Evolutionary conservation across 2,888 invertebrate species (phyloP).

Genomic region (Rhyacophila evoluta): DNA sequence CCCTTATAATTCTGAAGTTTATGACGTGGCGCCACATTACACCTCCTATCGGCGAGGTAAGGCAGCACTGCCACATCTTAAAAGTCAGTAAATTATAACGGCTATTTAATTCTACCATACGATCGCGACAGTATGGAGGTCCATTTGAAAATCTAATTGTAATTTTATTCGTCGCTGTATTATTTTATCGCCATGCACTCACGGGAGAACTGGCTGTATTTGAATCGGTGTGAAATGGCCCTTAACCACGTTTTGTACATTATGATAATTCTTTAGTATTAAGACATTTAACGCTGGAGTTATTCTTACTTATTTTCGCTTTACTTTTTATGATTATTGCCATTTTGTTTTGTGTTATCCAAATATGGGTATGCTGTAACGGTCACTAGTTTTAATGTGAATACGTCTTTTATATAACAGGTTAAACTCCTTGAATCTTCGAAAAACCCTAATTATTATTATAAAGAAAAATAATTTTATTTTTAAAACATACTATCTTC

Average conservation of each 20-base stretch:
- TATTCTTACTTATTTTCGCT: too few species aligned
- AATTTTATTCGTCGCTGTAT: neutral
- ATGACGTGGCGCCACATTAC: slow-evolving; percentile 14
- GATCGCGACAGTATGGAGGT: neutral
- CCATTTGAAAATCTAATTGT: neutral
- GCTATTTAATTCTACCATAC: neutral
- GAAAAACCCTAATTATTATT: too few species aligned
- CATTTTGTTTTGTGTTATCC: too few species aligned
- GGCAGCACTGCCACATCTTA: neutral
- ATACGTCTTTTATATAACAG: too few species aligned
- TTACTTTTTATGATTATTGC: too few species aligned
- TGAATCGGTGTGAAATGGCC: neutral
- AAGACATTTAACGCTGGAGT: too few species aligned
- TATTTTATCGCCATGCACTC: slow-evolving; percentile 10
- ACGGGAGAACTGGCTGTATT: neutral
- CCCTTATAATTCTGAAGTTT: neutral
- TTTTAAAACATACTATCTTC: too few species aligned
- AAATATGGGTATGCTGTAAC: too few species aligned
- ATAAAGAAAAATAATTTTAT: too few species aligned
- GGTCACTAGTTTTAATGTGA: too few species aligned
- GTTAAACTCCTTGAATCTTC: too few species aligned
- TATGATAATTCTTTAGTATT: too few species aligned
- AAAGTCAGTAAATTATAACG: neutral
- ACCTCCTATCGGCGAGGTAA: neutral
- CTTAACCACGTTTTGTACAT: neutral